Evolutionary conservation across 1,140 invertebrate species (phyloP).

Genomic region (Zaprionus kolodkinae): DNA sequence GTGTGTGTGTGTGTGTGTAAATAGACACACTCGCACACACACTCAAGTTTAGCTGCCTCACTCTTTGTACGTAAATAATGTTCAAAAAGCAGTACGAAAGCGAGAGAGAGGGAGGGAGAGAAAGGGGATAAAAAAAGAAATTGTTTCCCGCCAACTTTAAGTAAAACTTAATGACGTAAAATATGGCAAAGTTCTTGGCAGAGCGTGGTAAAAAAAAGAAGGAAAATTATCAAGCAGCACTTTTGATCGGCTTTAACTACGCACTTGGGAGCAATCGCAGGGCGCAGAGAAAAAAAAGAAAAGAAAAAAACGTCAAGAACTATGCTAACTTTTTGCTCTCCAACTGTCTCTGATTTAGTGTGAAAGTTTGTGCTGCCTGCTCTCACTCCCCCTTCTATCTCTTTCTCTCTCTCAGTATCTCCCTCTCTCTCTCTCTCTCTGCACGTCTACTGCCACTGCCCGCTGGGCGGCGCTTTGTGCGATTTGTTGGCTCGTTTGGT

Average conservation of each 20-base stretch:
- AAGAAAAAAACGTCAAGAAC: slow-evolving; percentile 41
- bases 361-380: slow-evolving; percentile 62
- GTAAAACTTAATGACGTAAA: slow-evolving; percentile 72
- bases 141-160: slow-evolving; percentile 51
- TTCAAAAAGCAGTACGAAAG: slow-evolving; percentile 14
- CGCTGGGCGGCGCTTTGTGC: slow-evolving; percentile 38
- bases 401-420: slow-evolving; percentile 25
- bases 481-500: slow-evolving; percentile 56
- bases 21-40: slow-evolving; percentile 17
- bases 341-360: slow-evolving; percentile 75
- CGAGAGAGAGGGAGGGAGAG: too few relatives aligned
- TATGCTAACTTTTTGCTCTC: slow-evolving; percentile 58
- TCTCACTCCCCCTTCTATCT: too few relatives aligned
- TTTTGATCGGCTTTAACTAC: slow-evolving; percentile 71
- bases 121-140: slow-evolving; percentile 17
- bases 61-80: slow-evolving; percentile 61
- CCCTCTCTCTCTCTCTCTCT: background rate
- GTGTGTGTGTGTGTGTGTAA: slow-evolving; percentile 31
- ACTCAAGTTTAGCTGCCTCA: slow-evolving; percentile 27
- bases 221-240: slow-evolving; percentile 63
- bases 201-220: background rate
- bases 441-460: slow-evolving; percentile 12
- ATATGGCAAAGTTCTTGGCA: slow-evolving; percentile 68
- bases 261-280: slow-evolving; percentile 75
- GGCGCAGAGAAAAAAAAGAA: background rate